Evolutionary conservation across 1,140 invertebrate species (phyloP).

Genomic region (Apolygus lucorum): DNA sequence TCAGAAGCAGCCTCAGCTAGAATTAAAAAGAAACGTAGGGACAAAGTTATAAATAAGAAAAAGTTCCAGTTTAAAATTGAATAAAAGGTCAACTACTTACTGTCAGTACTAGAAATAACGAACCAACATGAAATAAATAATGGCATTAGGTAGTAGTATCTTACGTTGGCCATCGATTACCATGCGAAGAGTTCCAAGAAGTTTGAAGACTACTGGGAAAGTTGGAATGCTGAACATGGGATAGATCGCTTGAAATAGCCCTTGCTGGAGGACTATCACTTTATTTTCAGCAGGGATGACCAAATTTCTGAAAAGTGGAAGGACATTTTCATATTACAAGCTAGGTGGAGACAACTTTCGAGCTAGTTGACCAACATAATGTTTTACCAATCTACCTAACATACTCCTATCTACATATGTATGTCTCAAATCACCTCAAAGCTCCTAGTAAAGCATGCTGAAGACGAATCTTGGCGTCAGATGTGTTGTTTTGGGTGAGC

Average conservation of each 20-base stretch:
- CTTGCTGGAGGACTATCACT: conserved; percentile 55
- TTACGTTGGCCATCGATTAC: conserved; percentile 68
- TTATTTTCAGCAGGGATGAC: conserved; percentile 74
- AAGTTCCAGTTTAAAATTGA: background rate
- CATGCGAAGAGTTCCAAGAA: conserved; percentile 77
- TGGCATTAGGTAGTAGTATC: too few species aligned
- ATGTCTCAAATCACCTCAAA: conserved; percentile 49
- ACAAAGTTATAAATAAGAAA: conserved; percentile 10
- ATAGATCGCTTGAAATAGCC: conserved; percentile 62
- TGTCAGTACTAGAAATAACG: background rate
- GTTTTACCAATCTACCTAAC: too few species aligned
- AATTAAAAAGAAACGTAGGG: conserved; percentile 29
- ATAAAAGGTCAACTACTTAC: conserved; percentile 12
- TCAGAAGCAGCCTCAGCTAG: conserved; percentile 52
- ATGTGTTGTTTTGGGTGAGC: conserved; percentile 47
- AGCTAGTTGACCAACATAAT: too few species aligned
- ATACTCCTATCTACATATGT: too few species aligned
- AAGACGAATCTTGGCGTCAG: conserved; percentile 57
- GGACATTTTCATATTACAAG: too few species aligned
- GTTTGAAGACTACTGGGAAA: conserved; percentile 72
- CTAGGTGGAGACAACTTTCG: too few species aligned
- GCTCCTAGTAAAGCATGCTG: conserved; percentile 76
- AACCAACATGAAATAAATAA: conserved; percentile 23
- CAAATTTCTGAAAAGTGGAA: conserved; percentile 56
- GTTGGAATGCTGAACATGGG: conserved; percentile 64